Evolutionary conservation across 2,888 invertebrate genomes (phyloP).

Genomic region (Bugulina stolonifera): DNA sequence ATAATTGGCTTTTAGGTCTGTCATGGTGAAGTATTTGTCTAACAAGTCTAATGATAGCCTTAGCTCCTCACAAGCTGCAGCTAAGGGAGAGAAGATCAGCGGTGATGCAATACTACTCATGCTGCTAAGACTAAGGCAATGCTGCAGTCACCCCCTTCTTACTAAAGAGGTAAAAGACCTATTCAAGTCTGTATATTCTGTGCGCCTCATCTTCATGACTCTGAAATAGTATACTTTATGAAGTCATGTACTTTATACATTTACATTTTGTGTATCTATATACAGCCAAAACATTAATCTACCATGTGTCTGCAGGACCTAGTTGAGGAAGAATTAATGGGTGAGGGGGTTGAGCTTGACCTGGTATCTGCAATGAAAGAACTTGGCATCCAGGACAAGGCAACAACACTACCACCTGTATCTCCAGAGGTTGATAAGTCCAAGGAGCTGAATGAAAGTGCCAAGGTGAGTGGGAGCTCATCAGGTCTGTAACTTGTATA

Average conservation of each 20-base stretch:
- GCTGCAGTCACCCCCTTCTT: constrained; percentile 81
- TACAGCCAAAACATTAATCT: no score
- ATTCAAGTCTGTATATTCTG: no score
- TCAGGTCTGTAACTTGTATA: no score
- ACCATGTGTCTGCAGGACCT: constrained; percentile 33
- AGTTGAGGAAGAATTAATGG: constrained; percentile 41
- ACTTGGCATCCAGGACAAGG: constrained; percentile 51
- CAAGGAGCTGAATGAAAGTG: no score
- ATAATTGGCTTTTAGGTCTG: not conserved
- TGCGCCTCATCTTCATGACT: no score
- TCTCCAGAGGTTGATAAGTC: no score
- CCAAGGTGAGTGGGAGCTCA: no score
- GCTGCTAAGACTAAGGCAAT: constrained; percentile 76
- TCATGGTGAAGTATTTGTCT: not conserved
- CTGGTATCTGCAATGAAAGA: constrained; percentile 49
- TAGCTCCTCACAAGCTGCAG: not conserved
- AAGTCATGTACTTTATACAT: no score
- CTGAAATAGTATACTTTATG: no score
- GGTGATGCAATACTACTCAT: constrained; percentile 61
- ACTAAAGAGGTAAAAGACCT: constrained; percentile 60
- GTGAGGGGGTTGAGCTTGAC: constrained; percentile 46
- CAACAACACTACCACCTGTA: no score
- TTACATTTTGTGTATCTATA: no score
- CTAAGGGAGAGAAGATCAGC: not conserved
- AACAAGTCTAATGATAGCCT: constrained; percentile 12